A percentile compares a stretch with the other conserved stretches of the same genome.
Conservation (phyloP, 2,888 invertebrate species). For the Andrena camellia region DNA sequence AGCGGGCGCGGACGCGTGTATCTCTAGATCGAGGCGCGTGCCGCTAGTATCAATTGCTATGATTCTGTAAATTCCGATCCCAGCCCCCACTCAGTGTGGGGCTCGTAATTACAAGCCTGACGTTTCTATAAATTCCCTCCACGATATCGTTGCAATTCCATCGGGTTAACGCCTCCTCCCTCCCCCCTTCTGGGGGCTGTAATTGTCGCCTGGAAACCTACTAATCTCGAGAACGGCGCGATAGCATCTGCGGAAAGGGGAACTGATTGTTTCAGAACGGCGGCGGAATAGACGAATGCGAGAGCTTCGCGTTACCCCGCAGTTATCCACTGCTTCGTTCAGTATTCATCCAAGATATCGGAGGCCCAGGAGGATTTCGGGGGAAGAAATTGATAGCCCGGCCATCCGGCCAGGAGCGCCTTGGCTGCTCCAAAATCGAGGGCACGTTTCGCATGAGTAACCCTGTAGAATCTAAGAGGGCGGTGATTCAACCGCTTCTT, state of each 20-base stretch:
- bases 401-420: neutral
- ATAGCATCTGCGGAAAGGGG: neutral
- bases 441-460: neutral
- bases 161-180: slow-evolving; percentile 34
- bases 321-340: too few relatives aligned
- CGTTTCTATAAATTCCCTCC: slow-evolving; percentile 47
- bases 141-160: slow-evolving; percentile 44
- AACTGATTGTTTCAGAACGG: neutral
- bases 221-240: slow-evolving; percentile 10
- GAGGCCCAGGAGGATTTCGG: too few relatives aligned
- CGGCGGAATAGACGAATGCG: neutral
- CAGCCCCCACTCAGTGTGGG: neutral
- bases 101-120: slow-evolving; percentile 32
- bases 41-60: slow-evolving; percentile 40
- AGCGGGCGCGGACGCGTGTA: neutral
- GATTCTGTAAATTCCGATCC: slow-evolving; percentile 42
- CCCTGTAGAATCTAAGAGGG: slow-evolving; percentile 37
- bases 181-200: neutral
- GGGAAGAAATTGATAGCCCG: neutral
- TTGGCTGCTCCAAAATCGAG: neutral
- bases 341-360: too few relatives aligned
- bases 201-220: slow-evolving; percentile 21
- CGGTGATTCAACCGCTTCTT: slow-evolving; percentile 53
- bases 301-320: neutral
- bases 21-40: slow-evolving; percentile 20